phyloP scores from a whole-genome alignment of 2,113 vertebrate species.

The Callorhinus ursinus region DNA sequence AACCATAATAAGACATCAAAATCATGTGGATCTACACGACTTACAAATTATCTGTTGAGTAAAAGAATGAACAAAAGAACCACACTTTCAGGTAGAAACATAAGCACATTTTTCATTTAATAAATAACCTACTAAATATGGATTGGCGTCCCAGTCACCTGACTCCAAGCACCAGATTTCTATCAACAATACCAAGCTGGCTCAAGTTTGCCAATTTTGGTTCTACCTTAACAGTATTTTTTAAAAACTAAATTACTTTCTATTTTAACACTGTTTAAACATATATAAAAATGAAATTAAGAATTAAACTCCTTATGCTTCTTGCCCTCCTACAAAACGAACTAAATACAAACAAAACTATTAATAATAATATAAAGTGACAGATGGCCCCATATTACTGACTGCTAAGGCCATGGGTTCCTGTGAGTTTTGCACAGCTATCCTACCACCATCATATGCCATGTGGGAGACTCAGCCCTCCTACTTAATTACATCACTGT shows the following conservation, averaged over 20 bases:
- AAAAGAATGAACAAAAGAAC: constrained; percentile 45
- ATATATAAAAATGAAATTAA: constrained; percentile 56
- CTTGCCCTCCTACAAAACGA: constrained; percentile 19
- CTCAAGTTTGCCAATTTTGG: background rate
- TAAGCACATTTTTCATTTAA: background rate
- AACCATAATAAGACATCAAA: constrained; percentile 31
- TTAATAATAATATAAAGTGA: constrained; percentile 15
- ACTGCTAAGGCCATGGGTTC: background rate
- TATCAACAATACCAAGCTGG: background rate
- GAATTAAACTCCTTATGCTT: constrained; percentile 25
- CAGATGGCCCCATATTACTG: constrained; percentile 39
- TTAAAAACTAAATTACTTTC: constrained; percentile 22
- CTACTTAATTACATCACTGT: background rate
- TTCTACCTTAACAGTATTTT: constrained; percentile 51
- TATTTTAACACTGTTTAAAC: constrained; percentile 45
- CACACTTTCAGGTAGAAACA: background rate
- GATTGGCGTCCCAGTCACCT: background rate
- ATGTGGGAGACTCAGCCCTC: constrained; percentile 5
- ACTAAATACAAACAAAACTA: constrained; percentile 47
- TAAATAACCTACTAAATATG: constrained; percentile 52
- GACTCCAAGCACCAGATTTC: constrained; percentile 14
- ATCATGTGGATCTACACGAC: constrained; percentile 7
- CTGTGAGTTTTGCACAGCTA: constrained; percentile 1
- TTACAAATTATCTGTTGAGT: background rate
- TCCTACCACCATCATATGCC: background rate